Percentiles rank a stretch among this genome's conserved stretches.
These are phyloP conservation scores for Tetraneura akinire DNA, from an alignment of 1,140 invertebrate species.

Conservation along the genomic window DNA sequence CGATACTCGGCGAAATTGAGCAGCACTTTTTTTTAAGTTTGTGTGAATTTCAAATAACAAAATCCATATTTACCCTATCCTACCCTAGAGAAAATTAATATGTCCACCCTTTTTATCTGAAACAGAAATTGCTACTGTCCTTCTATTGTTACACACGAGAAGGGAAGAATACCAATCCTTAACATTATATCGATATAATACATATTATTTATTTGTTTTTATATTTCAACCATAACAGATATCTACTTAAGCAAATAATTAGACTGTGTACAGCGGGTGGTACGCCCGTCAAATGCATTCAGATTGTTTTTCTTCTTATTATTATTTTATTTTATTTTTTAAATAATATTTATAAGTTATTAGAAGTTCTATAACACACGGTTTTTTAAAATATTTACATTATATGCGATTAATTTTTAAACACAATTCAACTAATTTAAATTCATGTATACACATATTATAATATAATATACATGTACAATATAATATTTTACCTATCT, in stretches of 20 bases:
- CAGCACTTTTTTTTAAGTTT: not conserved
- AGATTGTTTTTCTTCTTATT: not conserved
- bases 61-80: not conserved
- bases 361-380: not conserved
- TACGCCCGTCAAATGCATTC: constrained; percentile 36
- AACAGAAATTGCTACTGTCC: constrained; percentile 22
- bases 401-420: too few relatives aligned
- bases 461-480: too few relatives aligned
- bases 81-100: constrained; percentile 40
- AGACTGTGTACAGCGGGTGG: constrained; percentile 43
- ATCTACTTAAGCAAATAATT: constrained; percentile 48
- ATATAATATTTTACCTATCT: too few relatives aligned
- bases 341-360: too few relatives aligned
- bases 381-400: not conserved
- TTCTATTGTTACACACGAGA: constrained; percentile 19
- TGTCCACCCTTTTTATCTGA: constrained; percentile 29
- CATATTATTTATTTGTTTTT: not conserved
- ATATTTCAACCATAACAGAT: constrained; percentile 11
- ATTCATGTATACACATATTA: too few relatives aligned
- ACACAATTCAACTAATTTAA: too few relatives aligned
- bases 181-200: not conserved
- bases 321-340: too few relatives aligned
- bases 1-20: constrained; percentile 2
- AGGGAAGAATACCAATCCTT: constrained; percentile 14
- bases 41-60: not conserved